Conservation (phyloP, 2,113 vertebrate genomes). For the Collichthys lucidus region DNA sequence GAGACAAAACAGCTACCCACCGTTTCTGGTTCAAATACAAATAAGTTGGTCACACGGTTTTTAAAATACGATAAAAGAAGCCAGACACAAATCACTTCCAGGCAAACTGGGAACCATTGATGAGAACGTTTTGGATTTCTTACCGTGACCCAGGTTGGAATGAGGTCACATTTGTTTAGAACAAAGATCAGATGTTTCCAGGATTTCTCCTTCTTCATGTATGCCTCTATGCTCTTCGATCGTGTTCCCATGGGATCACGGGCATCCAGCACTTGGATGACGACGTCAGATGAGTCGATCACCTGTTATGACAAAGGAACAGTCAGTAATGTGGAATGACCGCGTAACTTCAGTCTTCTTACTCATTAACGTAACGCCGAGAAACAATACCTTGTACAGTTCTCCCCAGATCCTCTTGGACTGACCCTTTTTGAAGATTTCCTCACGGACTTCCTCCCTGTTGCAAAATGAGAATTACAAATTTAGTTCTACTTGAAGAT, state of each 20-base stretch:
- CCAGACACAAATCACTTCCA: not conserved
- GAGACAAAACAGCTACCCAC: slow-evolving; percentile 95
- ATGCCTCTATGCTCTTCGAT: slow-evolving; percentile 92
- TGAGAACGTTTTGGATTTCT: slow-evolving; percentile 56
- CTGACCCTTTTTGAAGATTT: slow-evolving; percentile 98
- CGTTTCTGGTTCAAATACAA: slow-evolving; percentile 86
- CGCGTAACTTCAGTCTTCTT: not conserved
- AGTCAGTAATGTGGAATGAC: not conserved
- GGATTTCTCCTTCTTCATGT: slow-evolving; percentile 96
- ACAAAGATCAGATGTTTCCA: slow-evolving; percentile 99
- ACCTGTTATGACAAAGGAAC: slow-evolving; percentile 82
- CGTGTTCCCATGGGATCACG: slow-evolving; percentile 97
- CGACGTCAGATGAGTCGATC: slow-evolving; percentile 96
- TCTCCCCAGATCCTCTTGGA: slow-evolving; percentile 99
- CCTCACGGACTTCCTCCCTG: slow-evolving; percentile 92
- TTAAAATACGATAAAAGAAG: not conserved
- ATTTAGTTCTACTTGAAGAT: not conserved
- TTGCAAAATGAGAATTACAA: slow-evolving; percentile 2
- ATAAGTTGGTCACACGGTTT: not conserved
- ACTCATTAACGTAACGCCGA: not conserved
- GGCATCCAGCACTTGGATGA: slow-evolving; percentile 98
- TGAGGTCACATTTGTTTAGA: slow-evolving; percentile 97
- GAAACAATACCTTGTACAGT: slow-evolving; percentile 91
- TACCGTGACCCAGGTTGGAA: slow-evolving; percentile 98
- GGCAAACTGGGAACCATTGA: not conserved